Base-by-base conservation (phyloP, 2,113 vertebrate species). In the Syngnathus typhle region DNA sequence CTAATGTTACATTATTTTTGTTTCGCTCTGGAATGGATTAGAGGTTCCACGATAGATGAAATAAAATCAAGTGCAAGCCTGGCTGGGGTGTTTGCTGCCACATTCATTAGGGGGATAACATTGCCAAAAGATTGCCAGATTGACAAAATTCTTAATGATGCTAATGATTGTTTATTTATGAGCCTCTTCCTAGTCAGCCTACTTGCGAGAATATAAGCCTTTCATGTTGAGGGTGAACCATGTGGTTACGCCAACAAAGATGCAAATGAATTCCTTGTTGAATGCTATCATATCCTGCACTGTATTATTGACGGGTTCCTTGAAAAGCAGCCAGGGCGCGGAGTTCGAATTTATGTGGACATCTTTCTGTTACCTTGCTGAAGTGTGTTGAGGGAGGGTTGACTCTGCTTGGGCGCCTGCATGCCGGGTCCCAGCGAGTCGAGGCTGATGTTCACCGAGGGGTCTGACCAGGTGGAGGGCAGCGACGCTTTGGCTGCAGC, bases 401-500 rank as follows among this genome's bases (percentile, higher is more conserved):
- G 97, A 66, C 89, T 89, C 12, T 92, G 91, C 82, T 96, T 98
- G 69, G 95, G 94, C 71, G 95, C 93, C 68, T 95, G 94, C 87
- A 93, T 92, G 76, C 96, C 96, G 60, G 95, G 96, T 61, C 92
- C 89, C 84, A 99, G 92, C 88, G 94, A 98, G 91, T 99, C 97
- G 85, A 99, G 92, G 87, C 92, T 98, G 90, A 99, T 99, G 90
- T 99, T 96, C 80, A 99, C 94, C 21, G 93, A 93, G 82, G 90
- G 92, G 85, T 99, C 95, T 64, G 95, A 95, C 97, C 97, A 98
- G 69, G 97, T 99, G 52, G 95, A 91, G 1, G 97, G 97, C 74
- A 99, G 87, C 65, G 91, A 84, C 10, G 71, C 76, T 93, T 96
- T 96, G 88, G 87, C 87, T 85, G 86, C 83, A 1, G 89, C 88